Evolutionary conservation across 2,113 vertebrate species (phyloP).

Genomic region (Anolis sagrei): DNA sequence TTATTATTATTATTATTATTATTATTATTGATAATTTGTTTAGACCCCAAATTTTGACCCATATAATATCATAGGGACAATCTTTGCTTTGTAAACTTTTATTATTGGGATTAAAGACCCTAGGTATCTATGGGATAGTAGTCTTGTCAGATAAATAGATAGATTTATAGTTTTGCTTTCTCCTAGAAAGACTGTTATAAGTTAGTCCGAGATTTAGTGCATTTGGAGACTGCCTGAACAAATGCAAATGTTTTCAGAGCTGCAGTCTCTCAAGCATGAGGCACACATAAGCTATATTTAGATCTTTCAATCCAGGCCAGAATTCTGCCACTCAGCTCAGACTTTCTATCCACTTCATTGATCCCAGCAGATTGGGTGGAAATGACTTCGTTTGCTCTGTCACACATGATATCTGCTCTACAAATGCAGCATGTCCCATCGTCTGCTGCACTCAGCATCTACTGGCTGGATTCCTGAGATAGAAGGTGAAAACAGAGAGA

Average conservation of each 20-base stretch:
- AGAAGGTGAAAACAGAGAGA: neutral
- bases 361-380: conserved; percentile 47
- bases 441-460: fast-evolving
- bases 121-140: too few relatives aligned
- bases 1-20: too few relatives aligned
- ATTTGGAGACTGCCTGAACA: conserved; percentile 48
- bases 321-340: neutral
- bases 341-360: conserved; percentile 47
- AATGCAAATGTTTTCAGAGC: conserved; percentile 38
- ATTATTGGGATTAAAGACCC: too few relatives aligned
- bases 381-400: conserved; percentile 27
- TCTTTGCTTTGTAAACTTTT: too few relatives aligned
- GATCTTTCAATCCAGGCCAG: conserved; percentile 47
- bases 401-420: conserved; percentile 17
- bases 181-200: neutral
- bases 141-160: neutral
- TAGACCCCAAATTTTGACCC: too few relatives aligned
- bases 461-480: neutral
- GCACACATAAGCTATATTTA: neutral
- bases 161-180: too few relatives aligned
- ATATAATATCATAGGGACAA: too few relatives aligned
- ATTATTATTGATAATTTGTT: too few relatives aligned
- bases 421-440: conserved; percentile 29
- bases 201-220: conserved; percentile 31
- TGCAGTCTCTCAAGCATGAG: conserved; percentile 41